phyloP scores from a whole-genome alignment of 2,113 vertebrate genomes.

The Callorhinus ursinus region DNA sequence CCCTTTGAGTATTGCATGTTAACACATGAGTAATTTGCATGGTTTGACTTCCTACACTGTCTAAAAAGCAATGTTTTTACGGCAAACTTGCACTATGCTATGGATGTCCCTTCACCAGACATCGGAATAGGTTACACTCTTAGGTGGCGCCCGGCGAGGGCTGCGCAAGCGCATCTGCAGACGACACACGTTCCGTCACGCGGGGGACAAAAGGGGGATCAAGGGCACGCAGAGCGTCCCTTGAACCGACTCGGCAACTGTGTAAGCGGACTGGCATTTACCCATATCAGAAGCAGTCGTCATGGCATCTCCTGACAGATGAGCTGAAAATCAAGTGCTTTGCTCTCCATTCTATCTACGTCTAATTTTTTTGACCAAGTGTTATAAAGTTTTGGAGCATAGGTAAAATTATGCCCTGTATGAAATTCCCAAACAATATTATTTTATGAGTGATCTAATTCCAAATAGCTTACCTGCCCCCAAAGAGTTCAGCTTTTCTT shows the following conservation, averaged over 20 bases:
- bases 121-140: constrained; percentile 73
- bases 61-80: constrained; percentile 81
- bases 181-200: constrained; percentile 61
- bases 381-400: constrained; percentile 73
- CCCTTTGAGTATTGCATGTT: constrained; percentile 92
- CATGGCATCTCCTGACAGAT: constrained; percentile 68
- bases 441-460: constrained; percentile 72
- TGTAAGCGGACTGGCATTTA: constrained; percentile 72
- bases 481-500: constrained; percentile 75
- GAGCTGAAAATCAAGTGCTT: constrained; percentile 75
- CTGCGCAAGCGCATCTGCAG: constrained; percentile 68
- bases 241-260: constrained; percentile 70
- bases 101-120: constrained; percentile 79
- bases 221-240: constrained; percentile 43
- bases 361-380: constrained; percentile 75
- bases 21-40: constrained; percentile 85
- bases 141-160: constrained; percentile 57
- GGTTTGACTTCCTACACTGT: constrained; percentile 82
- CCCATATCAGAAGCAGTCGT: constrained; percentile 69
- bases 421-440: constrained; percentile 75
- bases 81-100: constrained; percentile 81
- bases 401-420: constrained; percentile 70
- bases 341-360: constrained; percentile 71
- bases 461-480: constrained; percentile 78
- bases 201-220: constrained; percentile 76